phyloP scores from a whole-genome alignment of 1,140 invertebrate species.

The Cyclina sinensis region DNA sequence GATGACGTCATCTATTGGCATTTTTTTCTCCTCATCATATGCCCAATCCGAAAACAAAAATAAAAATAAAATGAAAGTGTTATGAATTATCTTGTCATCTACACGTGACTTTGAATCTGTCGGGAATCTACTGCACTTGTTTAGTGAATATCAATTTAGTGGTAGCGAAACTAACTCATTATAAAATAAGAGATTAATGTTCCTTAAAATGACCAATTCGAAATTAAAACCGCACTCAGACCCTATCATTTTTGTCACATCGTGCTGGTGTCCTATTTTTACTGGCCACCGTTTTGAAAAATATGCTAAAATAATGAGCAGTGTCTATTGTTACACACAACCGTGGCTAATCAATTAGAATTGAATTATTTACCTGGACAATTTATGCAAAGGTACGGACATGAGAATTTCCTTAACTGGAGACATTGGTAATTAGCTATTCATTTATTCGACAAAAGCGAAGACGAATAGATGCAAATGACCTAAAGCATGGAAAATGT shows the following conservation, averaged over 20 bases:
- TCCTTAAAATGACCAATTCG: not conserved
- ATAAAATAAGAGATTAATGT: not conserved
- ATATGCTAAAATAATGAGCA: constrained; percentile 10
- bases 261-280: constrained; percentile 14
- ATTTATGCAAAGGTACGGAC: constrained; percentile 50
- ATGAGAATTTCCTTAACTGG: constrained; percentile 12
- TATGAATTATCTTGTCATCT: too few species aligned
- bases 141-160: not conserved
- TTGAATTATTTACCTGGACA: not conserved
- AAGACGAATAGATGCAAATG: not conserved
- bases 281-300: constrained; percentile 35
- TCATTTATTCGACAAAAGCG: constrained; percentile 57
- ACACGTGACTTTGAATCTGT: too few species aligned
- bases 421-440: constrained; percentile 34
- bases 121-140: not conserved
- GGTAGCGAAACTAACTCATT: constrained; percentile 10
- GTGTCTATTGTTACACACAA: constrained; percentile 1
- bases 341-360: constrained; percentile 12
- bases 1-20: too few species aligned
- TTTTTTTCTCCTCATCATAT: too few species aligned
- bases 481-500: not conserved
- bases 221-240: not conserved
- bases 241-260: not conserved
- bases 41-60: too few species aligned
- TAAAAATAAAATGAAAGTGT: too few species aligned